Conservation (phyloP, 2,113 vertebrate genomes). For the Erythrolamprus reginae region DNA sequence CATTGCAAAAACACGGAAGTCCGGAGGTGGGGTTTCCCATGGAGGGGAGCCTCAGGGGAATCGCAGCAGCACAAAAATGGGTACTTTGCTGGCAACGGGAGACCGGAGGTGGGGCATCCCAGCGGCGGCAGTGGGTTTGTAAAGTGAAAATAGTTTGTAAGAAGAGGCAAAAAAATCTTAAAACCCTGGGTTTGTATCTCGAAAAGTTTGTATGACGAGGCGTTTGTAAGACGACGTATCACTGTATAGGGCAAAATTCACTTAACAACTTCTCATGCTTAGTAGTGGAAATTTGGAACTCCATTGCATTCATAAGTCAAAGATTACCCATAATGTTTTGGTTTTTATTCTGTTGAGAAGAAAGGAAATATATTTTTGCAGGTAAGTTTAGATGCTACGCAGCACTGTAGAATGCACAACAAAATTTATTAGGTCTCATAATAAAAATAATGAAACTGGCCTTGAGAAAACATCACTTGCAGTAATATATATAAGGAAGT, state of each 20-base stretch:
- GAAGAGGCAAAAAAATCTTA: no score
- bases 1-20: no score
- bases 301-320: neutral
- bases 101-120: no score
- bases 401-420: neutral
- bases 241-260: neutral
- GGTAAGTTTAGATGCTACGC: neutral
- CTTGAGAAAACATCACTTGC: neutral
- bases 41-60: no score
- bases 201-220: no score
- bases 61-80: no score
- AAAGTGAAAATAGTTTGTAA: no score
- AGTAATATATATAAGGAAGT: neutral
- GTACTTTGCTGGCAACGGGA: no score
- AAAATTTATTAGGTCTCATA: neutral
- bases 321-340: neutral
- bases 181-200: no score
- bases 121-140: no score
- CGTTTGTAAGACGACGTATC: no score
- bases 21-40: no score
- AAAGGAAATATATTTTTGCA: neutral
- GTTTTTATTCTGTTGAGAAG: neutral
- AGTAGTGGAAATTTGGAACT: neutral
- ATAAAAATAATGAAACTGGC: neutral
- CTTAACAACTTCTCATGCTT: neutral